These are phyloP conservation scores for Diabrotica virgifera DNA, from an alignment of 1,140 invertebrate genomes.

Conservation along the genomic window DNA sequence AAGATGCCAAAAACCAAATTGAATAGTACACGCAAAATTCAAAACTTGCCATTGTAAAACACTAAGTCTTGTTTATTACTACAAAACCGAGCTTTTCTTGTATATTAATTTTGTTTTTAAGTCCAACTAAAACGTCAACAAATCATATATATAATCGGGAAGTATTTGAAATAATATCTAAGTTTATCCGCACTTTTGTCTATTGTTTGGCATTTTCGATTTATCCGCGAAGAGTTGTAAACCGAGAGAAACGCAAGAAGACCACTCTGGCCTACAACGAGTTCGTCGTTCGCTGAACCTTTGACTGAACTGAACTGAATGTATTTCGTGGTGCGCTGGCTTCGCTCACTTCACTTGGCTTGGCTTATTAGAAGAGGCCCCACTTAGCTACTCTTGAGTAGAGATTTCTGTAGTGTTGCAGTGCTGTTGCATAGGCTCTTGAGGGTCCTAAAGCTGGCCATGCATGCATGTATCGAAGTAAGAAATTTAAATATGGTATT, in stretches of 20 bases:
- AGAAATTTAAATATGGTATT: not conserved
- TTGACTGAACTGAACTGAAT: too few species aligned
- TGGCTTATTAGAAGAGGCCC: not conserved
- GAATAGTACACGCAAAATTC: not conserved
- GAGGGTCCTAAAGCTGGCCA: not conserved
- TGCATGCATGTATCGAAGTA: not conserved
- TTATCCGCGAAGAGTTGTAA: not conserved
- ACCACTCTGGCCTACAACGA: too few species aligned
- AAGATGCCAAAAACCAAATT: constrained; percentile 11
- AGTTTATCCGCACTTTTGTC: not conserved
- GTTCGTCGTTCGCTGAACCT: too few species aligned
- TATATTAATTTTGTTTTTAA: not conserved
- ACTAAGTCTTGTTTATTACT: not conserved
- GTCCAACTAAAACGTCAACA: not conserved
- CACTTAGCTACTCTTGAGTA: not conserved
- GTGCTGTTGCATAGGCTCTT: not conserved
- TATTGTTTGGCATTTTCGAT: not conserved
- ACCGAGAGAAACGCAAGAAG: not conserved
- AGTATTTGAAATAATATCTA: not conserved
- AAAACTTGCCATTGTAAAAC: constrained; percentile 4
- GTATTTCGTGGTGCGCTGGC: not conserved
- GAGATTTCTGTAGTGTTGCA: not conserved
- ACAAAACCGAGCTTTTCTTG: not conserved
- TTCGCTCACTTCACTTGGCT: not conserved
- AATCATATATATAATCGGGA: not conserved